Base-by-base conservation (phyloP, 2,888 invertebrate species). In the Dascillus cervinus region DNA sequence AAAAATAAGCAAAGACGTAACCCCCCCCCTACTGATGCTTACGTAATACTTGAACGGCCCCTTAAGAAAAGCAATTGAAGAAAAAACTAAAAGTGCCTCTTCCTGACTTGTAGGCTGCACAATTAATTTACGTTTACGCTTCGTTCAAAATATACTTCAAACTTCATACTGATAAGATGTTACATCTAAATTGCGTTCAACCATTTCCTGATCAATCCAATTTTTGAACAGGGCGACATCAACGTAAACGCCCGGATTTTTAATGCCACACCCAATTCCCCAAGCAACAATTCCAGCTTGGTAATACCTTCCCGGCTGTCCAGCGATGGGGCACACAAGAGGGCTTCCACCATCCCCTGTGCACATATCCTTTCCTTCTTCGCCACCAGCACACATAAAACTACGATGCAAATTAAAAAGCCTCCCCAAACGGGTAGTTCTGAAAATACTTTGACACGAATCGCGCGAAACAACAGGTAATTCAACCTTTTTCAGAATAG, bases 311-410 rank as follows among this genome's bases (percentile, higher is more conserved):
- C 25, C 40, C 1, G 56, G 55, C 34, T 59, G 47, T 25, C 69
- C 70, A 37, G 62, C 62, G 26, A 77, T 60, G 1, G 82, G 78
- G 43, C 86, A 87, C 1, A 82, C 80, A 6, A 87, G 63, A 0
- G 86, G 82, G 8, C 82, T 79, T 1, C 86, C 86, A 0, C 86
- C 86, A 52, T 87, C 86, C 3, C 47, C 79, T 50, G 72, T 73
- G 64, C 86, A 85, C 0, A 82, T 78, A 46, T 84, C 84, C 38
- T 72, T 73, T 8, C 73, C 79, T 1, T 62, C 50, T 47, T 80
- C 80, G 0, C 85, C 86, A 0, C 84, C 85, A 0, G 86, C 86
- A 52, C 87, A 87, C 33, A 83, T 72, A 55, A 85, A 83, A 2
- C 77, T 75, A 0, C 67, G 55, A 49, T 85, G 74, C 3, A 88